Evolutionary conservation across 2,888 invertebrate species (phyloP).

Genomic region (Acanthopleura granulata): DNA sequence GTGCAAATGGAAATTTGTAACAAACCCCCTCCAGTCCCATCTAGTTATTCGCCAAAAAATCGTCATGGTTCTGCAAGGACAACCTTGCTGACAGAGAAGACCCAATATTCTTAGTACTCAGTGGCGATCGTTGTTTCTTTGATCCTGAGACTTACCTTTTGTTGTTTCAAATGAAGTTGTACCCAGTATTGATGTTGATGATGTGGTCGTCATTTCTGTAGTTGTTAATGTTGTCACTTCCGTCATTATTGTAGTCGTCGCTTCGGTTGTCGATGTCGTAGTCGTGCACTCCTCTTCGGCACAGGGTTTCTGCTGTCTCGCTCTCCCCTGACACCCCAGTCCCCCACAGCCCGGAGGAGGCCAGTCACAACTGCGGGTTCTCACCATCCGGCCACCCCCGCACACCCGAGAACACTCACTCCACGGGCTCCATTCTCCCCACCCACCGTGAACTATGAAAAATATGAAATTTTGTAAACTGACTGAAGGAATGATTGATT

Average conservation of each 20-base stretch:
- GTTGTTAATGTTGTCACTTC: background rate
- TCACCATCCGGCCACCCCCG: background rate
- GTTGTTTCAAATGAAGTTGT: background rate
- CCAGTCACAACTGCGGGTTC: background rate
- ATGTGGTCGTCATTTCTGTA: background rate
- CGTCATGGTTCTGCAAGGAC: too few species aligned
- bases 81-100: too few species aligned
- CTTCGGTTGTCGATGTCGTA: background rate
- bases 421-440: background rate
- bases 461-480: background rate
- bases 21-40: too few species aligned
- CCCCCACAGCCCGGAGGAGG: slow-evolving; percentile 12
- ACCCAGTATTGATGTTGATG: background rate
- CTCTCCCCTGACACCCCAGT: background rate
- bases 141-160: background rate
- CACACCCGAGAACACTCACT: background rate
- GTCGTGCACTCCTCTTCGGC: background rate
- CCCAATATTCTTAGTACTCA: too few species aligned
- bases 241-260: background rate
- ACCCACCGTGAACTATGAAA: background rate
- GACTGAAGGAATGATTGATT: too few species aligned
- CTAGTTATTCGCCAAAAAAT: too few species aligned
- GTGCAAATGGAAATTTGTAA: too few species aligned
- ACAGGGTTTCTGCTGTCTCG: background rate
- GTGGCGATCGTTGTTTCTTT: too few species aligned